A percentile compares a stretch with the other conserved stretches of the same genome.
These are phyloP conservation scores for Grus americana DNA, from an alignment of 2,113 vertebrate genomes.

Conservation along the genomic window DNA sequence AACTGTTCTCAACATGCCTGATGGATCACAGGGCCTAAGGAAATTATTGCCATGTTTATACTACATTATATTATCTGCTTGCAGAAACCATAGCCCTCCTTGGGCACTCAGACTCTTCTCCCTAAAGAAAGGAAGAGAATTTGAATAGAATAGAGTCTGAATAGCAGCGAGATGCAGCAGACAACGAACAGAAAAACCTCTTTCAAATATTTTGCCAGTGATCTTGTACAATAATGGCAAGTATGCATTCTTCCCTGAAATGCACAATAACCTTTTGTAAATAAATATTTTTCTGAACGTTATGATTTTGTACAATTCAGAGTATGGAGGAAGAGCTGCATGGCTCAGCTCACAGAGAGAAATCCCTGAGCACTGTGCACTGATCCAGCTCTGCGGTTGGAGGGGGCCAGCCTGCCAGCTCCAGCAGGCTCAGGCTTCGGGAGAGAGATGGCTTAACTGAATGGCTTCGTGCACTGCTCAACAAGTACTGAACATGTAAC, in stretches of 20 bases:
- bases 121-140: not conserved
- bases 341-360: not conserved
- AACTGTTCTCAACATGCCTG: conserved; percentile 34
- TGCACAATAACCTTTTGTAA: not conserved
- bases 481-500: not conserved
- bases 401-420: not conserved
- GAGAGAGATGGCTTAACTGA: not conserved
- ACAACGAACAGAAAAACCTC: not conserved
- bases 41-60: conserved; percentile 38
- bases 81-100: conserved; percentile 9
- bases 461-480: not conserved
- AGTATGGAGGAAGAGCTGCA: not conserved
- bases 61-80: conserved; percentile 1
- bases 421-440: not conserved
- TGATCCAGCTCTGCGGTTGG: not conserved
- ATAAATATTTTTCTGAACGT: not conserved
- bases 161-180: not conserved
- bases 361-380: not conserved
- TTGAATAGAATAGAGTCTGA: not conserved
- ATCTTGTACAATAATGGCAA: not conserved
- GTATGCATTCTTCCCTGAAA: not conserved
- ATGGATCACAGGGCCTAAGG: not conserved
- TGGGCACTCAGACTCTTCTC: not conserved
- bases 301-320: not conserved
- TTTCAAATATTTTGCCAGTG: not conserved